phyloP scores from a whole-genome alignment of 2,797 vertebrate genomes.

The Knipowitschia caucasica region DNA sequence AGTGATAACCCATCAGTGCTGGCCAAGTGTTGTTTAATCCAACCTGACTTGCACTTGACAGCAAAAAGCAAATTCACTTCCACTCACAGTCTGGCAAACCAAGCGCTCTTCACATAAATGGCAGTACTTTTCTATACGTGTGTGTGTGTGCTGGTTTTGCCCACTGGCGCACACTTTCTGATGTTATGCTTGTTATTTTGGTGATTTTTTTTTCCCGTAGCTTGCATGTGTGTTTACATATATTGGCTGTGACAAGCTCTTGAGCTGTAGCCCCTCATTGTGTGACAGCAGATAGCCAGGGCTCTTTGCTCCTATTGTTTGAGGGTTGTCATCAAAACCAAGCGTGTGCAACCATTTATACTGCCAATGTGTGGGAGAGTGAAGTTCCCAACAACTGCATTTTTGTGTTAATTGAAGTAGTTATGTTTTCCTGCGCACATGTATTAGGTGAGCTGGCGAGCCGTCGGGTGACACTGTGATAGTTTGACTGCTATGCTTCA shows the following conservation, averaged over 20 bases:
- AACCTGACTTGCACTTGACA: conserved; percentile 77
- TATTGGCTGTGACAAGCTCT: conserved; percentile 72
- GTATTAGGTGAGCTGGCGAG: conserved; percentile 37
- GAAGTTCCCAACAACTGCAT: conserved; percentile 35
- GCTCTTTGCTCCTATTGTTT: conserved; percentile 72
- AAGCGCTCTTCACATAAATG: conserved; percentile 77
- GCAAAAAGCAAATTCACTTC: conserved; percentile 79
- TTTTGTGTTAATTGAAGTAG: conserved; percentile 26
- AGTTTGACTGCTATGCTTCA: conserved; percentile 52
- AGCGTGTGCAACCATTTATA: conserved; percentile 61
- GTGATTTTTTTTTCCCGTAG: conserved; percentile 44
- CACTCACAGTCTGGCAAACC: conserved; percentile 73
- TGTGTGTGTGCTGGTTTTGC: conserved; percentile 20
- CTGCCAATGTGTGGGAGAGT: conserved; percentile 27
- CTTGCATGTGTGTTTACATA: conserved; percentile 61
- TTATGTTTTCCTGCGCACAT: conserved; percentile 19
- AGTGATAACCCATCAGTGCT: conserved; percentile 72
- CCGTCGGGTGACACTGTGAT: conserved; percentile 62
- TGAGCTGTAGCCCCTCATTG: conserved; percentile 67
- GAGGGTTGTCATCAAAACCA: conserved; percentile 68
- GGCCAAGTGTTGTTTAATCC: conserved; percentile 77
- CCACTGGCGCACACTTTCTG: conserved; percentile 36
- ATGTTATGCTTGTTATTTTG: conserved; percentile 62
- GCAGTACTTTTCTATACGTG: conserved; percentile 54
- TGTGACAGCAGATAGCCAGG: conserved; percentile 72